Percentiles rank a stretch among this genome's conserved stretches.
Evolutionary conservation across 2,113 vertebrate species (phyloP).

Genomic region (Acanthisitta chloris): DNA sequence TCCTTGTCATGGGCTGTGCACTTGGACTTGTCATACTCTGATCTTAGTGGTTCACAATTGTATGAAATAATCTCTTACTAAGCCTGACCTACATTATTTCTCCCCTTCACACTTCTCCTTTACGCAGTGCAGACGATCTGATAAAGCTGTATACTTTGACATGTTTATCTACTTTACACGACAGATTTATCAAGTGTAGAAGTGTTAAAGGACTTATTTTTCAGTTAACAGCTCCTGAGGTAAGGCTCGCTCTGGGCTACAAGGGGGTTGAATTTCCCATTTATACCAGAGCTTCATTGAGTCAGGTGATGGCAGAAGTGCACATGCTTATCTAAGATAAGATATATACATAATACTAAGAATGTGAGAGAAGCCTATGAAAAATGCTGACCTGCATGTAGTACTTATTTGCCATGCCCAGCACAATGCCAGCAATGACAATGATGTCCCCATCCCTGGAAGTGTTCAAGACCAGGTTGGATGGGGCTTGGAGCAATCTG

Average conservation of each 20-base stretch:
- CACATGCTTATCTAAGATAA: neutral
- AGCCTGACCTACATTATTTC: neutral
- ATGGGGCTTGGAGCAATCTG: neutral
- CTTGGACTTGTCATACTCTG: rapidly evolving
- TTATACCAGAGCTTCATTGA: neutral
- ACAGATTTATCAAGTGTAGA: neutral
- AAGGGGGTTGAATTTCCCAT: neutral
- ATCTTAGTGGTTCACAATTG: neutral
- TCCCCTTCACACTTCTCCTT: neutral
- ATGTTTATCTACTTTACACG: neutral
- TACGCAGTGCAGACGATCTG: neutral
- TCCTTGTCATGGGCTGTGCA: neutral
- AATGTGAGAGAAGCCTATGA: neutral
- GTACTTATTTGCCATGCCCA: neutral
- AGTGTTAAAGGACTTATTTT: neutral
- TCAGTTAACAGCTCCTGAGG: neutral
- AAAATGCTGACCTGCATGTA: neutral
- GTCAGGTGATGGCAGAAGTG: neutral
- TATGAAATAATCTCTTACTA: neutral
- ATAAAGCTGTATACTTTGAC: neutral
- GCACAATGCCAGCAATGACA: neutral
- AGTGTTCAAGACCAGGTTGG: neutral
- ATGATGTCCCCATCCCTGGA: neutral
- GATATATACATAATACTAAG: neutral
- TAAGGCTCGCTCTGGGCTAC: neutral